Evolutionary conservation across 2,888 invertebrate genomes (phyloP), one percentile per base, ranked within the genome.

Genomic region (Candidula unifasciata): DNA sequence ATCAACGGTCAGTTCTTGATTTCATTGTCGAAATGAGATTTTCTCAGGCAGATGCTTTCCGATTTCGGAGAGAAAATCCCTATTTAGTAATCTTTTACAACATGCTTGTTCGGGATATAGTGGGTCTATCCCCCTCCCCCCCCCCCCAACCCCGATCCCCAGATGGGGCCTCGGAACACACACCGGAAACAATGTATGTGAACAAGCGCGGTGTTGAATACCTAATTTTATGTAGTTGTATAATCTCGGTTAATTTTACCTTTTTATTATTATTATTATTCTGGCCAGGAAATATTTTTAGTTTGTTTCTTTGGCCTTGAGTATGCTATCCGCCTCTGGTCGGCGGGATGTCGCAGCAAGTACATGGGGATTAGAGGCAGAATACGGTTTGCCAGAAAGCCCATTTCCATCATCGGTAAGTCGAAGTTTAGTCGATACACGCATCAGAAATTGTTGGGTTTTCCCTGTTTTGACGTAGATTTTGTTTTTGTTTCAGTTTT

Each of bases 331-430:
- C 95, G 97, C 86, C 93, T 97, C 88, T 97, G 97, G 97, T 96
- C 97, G 52, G 96, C 97, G 0, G 97, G 97, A 74, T 97, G 97
- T 94, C 95, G 96, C 83, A 96, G 96, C 87, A 97, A 97, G 92
- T 97, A 97, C 93, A 96, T 97, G 96, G 97, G 97, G 35, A 94
- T 96, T 89, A 95, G 95, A 91, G 97, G 97, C 52, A 95, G 97
- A 84, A 94, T 97, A 77, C 95, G 96, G 87, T 97, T 97, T 93
- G 96, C 96, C 88, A 94, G 96, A 89, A 97, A 97, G 94, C 97
- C 97, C 86, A 97, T 97, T 92, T 96, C 96, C 93, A 96, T 97
- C 88, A 97, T 97, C 94, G 97, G 97, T 96, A 93, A 95, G 60
- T 60, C 10, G 30, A 3, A 2, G 33, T 69, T 24, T 35, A 33